These are phyloP conservation scores for Nemurella pictetii DNA, from an alignment of 2,888 invertebrate genomes.

Conservation along the genomic window DNA sequence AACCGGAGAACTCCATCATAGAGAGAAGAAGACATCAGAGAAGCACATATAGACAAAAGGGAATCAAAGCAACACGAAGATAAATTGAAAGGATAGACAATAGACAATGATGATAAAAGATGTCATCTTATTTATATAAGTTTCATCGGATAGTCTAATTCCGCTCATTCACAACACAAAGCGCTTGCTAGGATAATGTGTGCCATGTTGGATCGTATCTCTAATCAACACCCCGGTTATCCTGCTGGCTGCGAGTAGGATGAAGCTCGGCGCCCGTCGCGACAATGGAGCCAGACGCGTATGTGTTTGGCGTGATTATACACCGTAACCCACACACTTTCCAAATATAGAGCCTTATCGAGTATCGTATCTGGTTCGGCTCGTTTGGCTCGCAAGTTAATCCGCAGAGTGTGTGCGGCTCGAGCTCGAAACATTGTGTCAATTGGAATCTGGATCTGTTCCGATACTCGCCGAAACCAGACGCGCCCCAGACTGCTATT, in stretches of 20 bases:
- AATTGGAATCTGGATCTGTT: neutral
- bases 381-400: neutral
- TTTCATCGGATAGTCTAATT: constrained; percentile 30
- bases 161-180: constrained; percentile 16
- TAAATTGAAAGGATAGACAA: constrained; percentile 32
- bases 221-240: constrained; percentile 20
- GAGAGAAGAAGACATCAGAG: constrained; percentile 1
- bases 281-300: constrained; percentile 4
- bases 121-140: constrained; percentile 27
- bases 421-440: neutral
- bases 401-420: neutral
- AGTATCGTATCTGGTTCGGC: neutral
- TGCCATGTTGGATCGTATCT: constrained; percentile 11
- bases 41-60: constrained; percentile 7
- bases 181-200: neutral
- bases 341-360: neutral
- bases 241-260: neutral
- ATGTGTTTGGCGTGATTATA: neutral
- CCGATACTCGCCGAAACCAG: neutral
- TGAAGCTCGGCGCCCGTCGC: neutral
- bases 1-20: neutral
- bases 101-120: constrained; percentile 25
- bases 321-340: constrained; percentile 1
- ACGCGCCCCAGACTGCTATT: neutral
- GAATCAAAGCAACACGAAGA: neutral